These are phyloP conservation scores for Acrocephalus arundinaceus DNA, from an alignment of 2,113 vertebrate species.

Conservation along the genomic window DNA sequence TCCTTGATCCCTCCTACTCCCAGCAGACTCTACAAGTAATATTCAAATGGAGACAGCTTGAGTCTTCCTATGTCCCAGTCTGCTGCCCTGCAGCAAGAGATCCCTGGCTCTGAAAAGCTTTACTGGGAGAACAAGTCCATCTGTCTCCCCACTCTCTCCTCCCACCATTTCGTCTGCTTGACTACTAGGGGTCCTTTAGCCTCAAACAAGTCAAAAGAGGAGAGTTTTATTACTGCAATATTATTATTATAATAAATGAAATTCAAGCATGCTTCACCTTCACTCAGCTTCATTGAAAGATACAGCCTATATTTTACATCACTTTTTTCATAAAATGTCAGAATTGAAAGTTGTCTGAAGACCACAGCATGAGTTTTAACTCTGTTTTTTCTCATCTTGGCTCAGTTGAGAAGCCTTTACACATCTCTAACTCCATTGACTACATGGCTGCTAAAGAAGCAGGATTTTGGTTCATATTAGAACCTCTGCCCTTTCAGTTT, in stretches of 20 bases:
- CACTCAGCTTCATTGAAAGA: neutral
- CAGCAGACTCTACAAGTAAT: neutral
- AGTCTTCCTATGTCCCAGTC: neutral
- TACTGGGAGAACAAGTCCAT: neutral
- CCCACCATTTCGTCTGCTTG: neutral
- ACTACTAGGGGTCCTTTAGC: neutral
- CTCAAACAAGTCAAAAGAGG: neutral
- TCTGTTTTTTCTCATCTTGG: neutral
- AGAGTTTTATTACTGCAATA: neutral
- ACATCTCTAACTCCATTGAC: neutral
- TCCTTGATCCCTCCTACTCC: neutral
- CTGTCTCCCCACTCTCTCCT: rapidly evolving
- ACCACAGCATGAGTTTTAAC: neutral
- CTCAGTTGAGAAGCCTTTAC: neutral
- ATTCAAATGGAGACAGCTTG: neutral
- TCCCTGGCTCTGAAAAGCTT: neutral
- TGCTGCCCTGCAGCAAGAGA: neutral
- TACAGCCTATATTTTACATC: neutral
- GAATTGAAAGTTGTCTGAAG: neutral
- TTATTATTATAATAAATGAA: neutral
- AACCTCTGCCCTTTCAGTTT: neutral
- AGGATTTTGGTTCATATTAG: neutral
- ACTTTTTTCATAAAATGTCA: neutral
- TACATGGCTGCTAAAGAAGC: neutral
- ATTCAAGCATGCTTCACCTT: neutral